Base-by-base conservation (phyloP, 2,888 invertebrate genomes). In the Spisula subtruncata region DNA sequence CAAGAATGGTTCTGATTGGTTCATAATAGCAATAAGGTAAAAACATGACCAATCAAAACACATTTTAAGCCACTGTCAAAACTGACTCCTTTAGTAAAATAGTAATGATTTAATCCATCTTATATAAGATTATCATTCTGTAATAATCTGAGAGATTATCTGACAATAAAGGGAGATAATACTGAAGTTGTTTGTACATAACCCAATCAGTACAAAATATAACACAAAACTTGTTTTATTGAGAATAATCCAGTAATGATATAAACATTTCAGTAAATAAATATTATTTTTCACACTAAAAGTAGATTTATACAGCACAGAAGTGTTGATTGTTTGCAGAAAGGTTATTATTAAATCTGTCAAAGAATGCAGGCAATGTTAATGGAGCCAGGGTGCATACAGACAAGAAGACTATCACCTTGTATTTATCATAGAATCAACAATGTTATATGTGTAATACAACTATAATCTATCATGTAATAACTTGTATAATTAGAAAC, bases 271-370 rank as follows among this genome's bases (percentile, higher is more conserved):
- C 29, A 29, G n/a, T 25, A 18, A n/a, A 60, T 71, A 32, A 32
- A 71, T 71, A 71, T 71, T 29, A 32, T 71, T 71, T 32, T 71
- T 71, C 71, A 75, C 75, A 35, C 75, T 25, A 32, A 75, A 75
- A 16, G 32, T 18, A 75, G 75, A 75, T 35, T 75, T 75, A 75
- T 75, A 18, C 29, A 75, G 18, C 18, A 75, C 18, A 35, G 18
- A 75, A 75, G 75, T 75, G 75, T 35, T 35, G 16, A 75, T 32
- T 75, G 35, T 32, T 35, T 35, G 32, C 18, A 18, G 35, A 16
- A 35, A 75, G 29, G 41, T 32, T 16, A 35, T 32, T 75, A 32
- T 16, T 32, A 35, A 75, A 75, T 35, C 32, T 75, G 75, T 75
- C 16, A 75, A 75, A 18, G 75, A 75, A 75, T 75, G 14, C 16